A percentile compares a stretch with the other conserved stretches of the same genome.
Evolutionary conservation across 2,888 invertebrate species (phyloP).

Genomic region (Cantharis flavilabris): DNA sequence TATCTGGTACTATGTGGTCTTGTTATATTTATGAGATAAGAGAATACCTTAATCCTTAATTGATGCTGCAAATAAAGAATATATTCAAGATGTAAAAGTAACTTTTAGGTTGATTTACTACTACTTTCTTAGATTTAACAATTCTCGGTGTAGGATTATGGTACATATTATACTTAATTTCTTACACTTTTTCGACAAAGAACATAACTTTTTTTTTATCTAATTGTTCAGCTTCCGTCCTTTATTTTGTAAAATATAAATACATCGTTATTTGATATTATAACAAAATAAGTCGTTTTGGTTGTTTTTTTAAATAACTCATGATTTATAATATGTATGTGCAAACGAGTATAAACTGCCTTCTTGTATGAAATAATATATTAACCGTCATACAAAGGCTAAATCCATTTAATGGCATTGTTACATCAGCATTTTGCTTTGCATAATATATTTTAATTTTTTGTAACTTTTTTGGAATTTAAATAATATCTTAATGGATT

Average conservation of each 20-base stretch:
- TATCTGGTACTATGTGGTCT: constrained; percentile 8
- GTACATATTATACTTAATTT: not conserved
- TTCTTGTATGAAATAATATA: not conserved
- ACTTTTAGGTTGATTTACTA: not conserved
- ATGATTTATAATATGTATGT: not conserved
- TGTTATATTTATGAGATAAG: not conserved
- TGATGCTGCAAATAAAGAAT: not conserved
- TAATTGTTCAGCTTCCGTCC: not conserved
- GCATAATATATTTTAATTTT: not conserved
- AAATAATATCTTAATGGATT: not conserved
- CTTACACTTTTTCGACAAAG: not conserved
- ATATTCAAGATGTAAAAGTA: not conserved
- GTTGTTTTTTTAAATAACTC: not conserved
- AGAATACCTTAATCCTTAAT: not conserved
- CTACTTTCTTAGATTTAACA: not conserved
- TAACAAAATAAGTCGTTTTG: not conserved
- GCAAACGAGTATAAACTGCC: not conserved
- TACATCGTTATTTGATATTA: not conserved
- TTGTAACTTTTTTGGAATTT: not conserved
- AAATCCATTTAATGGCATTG: not conserved
- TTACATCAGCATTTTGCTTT: not conserved
- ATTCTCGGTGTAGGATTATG: not conserved
- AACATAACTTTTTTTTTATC: not conserved
- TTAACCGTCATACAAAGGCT: not conserved
- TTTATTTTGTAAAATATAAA: not conserved